These are phyloP conservation scores for Cyclargus thomasi DNA, from an alignment of 1,140 invertebrate genomes.

Conservation along the genomic window DNA sequence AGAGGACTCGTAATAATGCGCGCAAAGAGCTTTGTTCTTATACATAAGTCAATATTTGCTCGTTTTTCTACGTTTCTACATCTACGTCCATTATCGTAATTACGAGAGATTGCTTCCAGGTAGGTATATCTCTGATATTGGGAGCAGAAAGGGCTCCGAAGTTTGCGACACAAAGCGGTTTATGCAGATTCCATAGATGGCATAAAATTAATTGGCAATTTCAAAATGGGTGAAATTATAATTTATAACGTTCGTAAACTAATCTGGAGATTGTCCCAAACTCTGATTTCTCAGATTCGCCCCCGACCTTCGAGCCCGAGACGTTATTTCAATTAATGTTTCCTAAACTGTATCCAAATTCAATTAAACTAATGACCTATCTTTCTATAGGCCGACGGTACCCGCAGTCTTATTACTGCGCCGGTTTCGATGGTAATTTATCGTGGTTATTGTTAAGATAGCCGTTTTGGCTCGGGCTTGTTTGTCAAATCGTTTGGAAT, in stretches of 20 bases:
- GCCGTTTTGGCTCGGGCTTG: conserved; percentile 35
- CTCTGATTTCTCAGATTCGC: conserved; percentile 22
- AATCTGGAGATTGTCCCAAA: conserved; percentile 16
- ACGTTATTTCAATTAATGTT: conserved; percentile 41
- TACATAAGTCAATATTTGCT: conserved; percentile 1
- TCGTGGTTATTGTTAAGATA: conserved; percentile 57
- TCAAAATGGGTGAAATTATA: conserved; percentile 10
- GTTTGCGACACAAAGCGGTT: not conserved
- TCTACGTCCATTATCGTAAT: not conserved
- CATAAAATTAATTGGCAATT: not conserved
- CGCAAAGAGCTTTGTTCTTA: not conserved
- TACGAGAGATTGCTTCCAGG: not conserved
- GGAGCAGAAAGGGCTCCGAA: not conserved
- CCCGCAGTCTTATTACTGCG: conserved; percentile 53
- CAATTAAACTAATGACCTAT: conserved; percentile 59
- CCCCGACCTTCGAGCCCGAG: conserved; percentile 23
- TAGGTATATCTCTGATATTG: not conserved
- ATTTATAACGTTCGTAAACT: conserved; percentile 14
- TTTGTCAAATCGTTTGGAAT: conserved; percentile 30
- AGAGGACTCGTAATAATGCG: conserved; percentile 11
- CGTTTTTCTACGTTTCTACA: not conserved
- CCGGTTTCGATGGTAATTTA: conserved; percentile 64
- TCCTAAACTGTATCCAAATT: conserved; percentile 45
- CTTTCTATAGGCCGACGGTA: conserved; percentile 36
- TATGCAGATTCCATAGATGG: not conserved